Base-by-base conservation (phyloP, 1,140 invertebrate genomes). In the Cydia fagiglandana region DNA sequence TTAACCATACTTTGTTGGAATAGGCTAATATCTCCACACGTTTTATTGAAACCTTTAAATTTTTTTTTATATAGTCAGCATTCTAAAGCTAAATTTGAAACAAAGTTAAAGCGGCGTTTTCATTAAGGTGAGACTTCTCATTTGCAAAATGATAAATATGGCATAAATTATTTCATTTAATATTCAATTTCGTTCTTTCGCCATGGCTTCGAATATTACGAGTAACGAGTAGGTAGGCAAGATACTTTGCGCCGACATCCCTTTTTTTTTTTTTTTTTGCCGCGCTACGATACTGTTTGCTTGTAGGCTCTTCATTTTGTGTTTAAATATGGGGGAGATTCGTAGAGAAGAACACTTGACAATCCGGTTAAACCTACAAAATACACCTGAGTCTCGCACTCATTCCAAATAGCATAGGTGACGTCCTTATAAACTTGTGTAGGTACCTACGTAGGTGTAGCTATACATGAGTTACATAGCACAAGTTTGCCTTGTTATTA, bases 121-220 rank as follows among this genome's bases (percentile, higher is more conserved):
- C 91, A 92, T 92, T 90, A 92, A 92, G 91, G 90, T 91, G 85
- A 89, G 88, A 82, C 81, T 87, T 88, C 89, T 91, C 90, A 91
- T 92, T 92, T 91, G 89, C 91, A 88, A 91, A 92, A 92, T 92
- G 87, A 92, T 92, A 92, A 92, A 92, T 92, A 92, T 91, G 91
- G 85, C 91, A 92, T 92, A 92, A 92, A 92, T 92, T 92, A 92
- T 91, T 92, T 92, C 91, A 92, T 92, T 92, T 92, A 92, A 88
- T 91, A 92, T 92, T 92, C 91, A 91, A 92, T 92, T 92, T 87
- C 76, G 86, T 91, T 92, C 90, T 91, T 91, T 91, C 85, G 80
- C 78, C 76, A 84, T 78, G 81, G 87, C 82, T 87, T 88, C 80
- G 77, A 81, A 84, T 87, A 89, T 90, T 86, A 88, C 84, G 83